Evolutionary conservation across 2,797 vertebrate genomes (phyloP).

Genomic region (Meriones psammophilus): DNA sequence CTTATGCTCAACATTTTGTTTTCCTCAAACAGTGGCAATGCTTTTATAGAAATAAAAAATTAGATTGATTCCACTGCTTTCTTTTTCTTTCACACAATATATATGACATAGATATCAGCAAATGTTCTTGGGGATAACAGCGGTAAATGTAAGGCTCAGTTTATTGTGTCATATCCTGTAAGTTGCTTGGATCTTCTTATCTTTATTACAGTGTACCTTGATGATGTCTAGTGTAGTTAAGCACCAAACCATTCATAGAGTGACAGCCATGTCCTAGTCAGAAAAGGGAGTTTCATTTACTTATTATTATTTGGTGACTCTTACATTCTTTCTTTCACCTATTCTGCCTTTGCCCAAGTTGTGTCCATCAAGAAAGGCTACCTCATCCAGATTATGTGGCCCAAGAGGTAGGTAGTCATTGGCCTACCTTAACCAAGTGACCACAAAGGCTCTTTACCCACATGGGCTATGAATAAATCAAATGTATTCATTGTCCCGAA

Average conservation of each 20-base stretch:
- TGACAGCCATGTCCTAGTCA: neutral
- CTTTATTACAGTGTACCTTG: neutral
- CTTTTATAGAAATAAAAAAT: no score
- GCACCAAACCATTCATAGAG: neutral
- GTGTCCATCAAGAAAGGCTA: neutral
- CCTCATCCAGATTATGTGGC: neutral
- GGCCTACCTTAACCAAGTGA: neutral
- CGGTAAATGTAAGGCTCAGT: neutral
- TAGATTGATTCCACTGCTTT: neutral
- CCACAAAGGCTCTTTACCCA: neutral
- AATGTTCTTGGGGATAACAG: neutral
- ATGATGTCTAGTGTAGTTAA: neutral
- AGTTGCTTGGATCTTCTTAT: neutral
- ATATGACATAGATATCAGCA: slow-evolving; percentile 8
- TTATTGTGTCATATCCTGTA: slow-evolving; percentile 26
- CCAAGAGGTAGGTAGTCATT: neutral
- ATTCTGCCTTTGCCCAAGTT: neutral
- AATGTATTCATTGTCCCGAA: neutral
- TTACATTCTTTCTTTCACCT: neutral
- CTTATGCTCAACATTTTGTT: neutral
- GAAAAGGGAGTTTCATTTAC: neutral
- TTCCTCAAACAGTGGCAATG: neutral
- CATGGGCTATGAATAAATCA: neutral
- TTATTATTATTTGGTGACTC: no score
- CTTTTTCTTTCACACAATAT: neutral